These are phyloP conservation scores for Vulpes ferrilata DNA, from an alignment of 2,113 vertebrate species.

Conservation along the genomic window DNA sequence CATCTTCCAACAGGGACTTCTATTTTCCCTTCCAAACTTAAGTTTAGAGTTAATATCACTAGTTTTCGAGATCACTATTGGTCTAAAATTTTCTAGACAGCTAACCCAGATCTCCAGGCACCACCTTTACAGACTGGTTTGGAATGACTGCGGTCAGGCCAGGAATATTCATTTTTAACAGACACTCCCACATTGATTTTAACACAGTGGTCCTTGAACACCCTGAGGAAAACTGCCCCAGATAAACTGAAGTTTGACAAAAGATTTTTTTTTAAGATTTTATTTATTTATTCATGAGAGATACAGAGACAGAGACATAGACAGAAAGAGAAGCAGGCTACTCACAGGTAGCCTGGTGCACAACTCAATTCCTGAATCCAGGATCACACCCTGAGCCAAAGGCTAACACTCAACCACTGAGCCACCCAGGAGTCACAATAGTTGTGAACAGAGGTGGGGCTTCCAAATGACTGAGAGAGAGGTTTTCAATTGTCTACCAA, in stretches of 20 bases:
- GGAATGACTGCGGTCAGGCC: not conserved
- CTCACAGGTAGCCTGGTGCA: no score
- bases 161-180: constrained; percentile 1
- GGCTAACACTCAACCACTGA: no score
- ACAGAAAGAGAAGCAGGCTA: no score
- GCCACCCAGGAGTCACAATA: not conserved
- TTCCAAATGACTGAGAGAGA: not conserved
- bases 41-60: not conserved
- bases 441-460: not conserved
- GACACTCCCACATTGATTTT: not conserved
- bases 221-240: not conserved
- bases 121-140: not conserved
- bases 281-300: no score
- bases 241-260: not conserved
- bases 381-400: no score
- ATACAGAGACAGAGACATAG: no score
- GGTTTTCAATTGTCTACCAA: not conserved
- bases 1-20: not conserved
- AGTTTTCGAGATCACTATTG: not conserved
- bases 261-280: not conserved
- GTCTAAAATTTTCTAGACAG: not conserved
- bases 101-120: not conserved
- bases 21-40: constrained; percentile 14
- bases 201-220: not conserved
- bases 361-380: no score